These are phyloP conservation scores for Tridacna crocea DNA, from an alignment of 2,888 invertebrate genomes.

Conservation along the genomic window DNA sequence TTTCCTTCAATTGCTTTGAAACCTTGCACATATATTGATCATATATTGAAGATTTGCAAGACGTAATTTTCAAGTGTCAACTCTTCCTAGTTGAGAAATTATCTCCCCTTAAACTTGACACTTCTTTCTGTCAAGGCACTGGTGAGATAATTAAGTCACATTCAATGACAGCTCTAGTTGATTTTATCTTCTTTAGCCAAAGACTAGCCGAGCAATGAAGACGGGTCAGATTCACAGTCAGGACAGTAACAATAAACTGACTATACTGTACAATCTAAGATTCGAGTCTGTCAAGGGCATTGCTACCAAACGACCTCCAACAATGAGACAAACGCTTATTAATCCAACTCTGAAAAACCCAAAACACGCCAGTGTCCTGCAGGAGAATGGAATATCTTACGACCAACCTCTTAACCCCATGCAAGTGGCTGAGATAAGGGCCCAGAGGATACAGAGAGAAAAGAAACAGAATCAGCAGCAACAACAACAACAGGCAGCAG, in stretches of 20 bases:
- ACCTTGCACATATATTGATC: too few relatives aligned
- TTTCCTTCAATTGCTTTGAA: too few relatives aligned
- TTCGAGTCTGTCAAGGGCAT: conserved; percentile 92
- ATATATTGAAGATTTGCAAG: too few relatives aligned
- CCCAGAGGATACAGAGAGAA: conserved; percentile 92
- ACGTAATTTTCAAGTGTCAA: too few relatives aligned
- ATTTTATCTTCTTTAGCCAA: conserved; percentile 85
- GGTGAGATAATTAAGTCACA: too few relatives aligned
- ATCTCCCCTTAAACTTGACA: too few relatives aligned
- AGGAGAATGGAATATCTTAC: conserved; percentile 92
- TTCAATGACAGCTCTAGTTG: too few relatives aligned
- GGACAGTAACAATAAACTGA: conserved; percentile 91
- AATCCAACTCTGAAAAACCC: conserved; percentile 90
- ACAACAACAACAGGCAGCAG: conserved; percentile 40
- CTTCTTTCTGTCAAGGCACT: too few relatives aligned
- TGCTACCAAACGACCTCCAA: conserved; percentile 86
- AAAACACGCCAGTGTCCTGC: conserved; percentile 92
- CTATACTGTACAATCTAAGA: conserved; percentile 88
- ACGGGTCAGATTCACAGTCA: conserved; percentile 91
- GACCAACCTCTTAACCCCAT: conserved; percentile 93
- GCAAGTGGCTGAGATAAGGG: conserved; percentile 86
- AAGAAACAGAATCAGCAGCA: conserved; percentile 74
- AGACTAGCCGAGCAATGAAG: conserved; percentile 89
- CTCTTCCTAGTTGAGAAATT: too few relatives aligned
- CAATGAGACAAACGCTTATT: conserved; percentile 90